Percentiles rank a stretch among this genome's conserved stretches.
These are phyloP conservation scores for Nasonia longicornis DNA, from an alignment of 1,140 invertebrate species.

Conservation along the genomic window DNA sequence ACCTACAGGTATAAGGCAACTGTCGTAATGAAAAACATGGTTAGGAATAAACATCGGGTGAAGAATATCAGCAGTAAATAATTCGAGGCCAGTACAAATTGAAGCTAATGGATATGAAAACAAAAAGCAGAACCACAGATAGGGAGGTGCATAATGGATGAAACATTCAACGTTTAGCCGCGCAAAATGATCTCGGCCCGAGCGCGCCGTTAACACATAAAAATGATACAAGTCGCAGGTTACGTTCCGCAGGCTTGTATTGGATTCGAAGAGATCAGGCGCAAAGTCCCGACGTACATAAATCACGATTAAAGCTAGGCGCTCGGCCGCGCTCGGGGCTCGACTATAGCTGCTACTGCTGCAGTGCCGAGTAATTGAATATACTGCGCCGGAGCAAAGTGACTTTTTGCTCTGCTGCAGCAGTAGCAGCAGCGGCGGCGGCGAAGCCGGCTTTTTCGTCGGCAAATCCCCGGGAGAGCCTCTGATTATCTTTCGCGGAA, in stretches of 20 bases:
- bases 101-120: no score
- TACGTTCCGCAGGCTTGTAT: not conserved
- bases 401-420: slow-evolving; percentile 28
- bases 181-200: no score
- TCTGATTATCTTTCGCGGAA: slow-evolving; percentile 39
- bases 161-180: no score
- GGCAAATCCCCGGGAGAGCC: slow-evolving; percentile 15
- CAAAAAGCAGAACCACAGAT: no score
- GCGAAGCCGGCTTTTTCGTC: slow-evolving; percentile 10
- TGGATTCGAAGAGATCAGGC: slow-evolving; percentile 12
- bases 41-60: no score
- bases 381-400: slow-evolving; percentile 28
- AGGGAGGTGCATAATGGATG: no score
- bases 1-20: no score
- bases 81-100: no score
- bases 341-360: not conserved
- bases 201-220: not conserved
- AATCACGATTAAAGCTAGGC: slow-evolving; percentile 38
- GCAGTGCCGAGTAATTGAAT: slow-evolving; percentile 34
- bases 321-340: not conserved
- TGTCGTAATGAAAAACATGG: no score
- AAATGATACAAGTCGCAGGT: not conserved
- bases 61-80: no score
- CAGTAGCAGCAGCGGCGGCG: not conserved
- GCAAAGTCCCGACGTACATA: slow-evolving; percentile 16